Base-by-base conservation (phyloP, 64 coral and sea anemone genomes). In the Actinia tenebrosa region DNA sequence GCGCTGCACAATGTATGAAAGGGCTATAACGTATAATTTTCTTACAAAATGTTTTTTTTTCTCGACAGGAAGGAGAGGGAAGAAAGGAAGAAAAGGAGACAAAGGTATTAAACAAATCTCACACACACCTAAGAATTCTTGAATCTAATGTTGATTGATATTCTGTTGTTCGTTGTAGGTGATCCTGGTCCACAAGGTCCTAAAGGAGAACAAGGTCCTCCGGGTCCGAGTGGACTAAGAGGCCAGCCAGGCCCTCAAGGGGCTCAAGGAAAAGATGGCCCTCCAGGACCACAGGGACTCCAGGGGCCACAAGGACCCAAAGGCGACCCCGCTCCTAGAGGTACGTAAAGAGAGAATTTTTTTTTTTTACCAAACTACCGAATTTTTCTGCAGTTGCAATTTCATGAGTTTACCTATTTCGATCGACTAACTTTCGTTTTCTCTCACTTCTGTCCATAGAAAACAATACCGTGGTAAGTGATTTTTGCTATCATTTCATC, bases 231-330 rank as follows among this genome's bases (percentile, higher is more conserved):
- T 60, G 92, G 92, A 10, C 45, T 13, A 18, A 86, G 68, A 62
- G 92, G 92, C 16, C 45, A 30, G 8, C 10, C 25, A 27, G 91
- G 91, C 4, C 20, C 27, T 17, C 50, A 47, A 60, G 90, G 90
- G 15, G 14, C 30, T 20, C 71, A 15, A 18, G 91, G 91, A 50
- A 45, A 77, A 63, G 84, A 56, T 5, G 92, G 92, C 47, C 84
- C 50, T 64, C 43, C 55, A 23, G 87, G 92, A 55, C 43, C 25
- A 45, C 43, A 56, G 52, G 87, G 92, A 55, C 43, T 17, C 56
- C 43, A 56, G 52, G 92, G 92, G 5, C 83, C 26, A 63, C 50
- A 42, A 63, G 83, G 83, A 6, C 83, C 83, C 23, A 45, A 60
- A 85, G 83, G 83, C 79, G 79, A 45, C 14, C 79, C 79, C 46